These are phyloP conservation scores for Atopsyche davidsoni DNA, from an alignment of 1,140 invertebrate species.

Conservation along the genomic window DNA sequence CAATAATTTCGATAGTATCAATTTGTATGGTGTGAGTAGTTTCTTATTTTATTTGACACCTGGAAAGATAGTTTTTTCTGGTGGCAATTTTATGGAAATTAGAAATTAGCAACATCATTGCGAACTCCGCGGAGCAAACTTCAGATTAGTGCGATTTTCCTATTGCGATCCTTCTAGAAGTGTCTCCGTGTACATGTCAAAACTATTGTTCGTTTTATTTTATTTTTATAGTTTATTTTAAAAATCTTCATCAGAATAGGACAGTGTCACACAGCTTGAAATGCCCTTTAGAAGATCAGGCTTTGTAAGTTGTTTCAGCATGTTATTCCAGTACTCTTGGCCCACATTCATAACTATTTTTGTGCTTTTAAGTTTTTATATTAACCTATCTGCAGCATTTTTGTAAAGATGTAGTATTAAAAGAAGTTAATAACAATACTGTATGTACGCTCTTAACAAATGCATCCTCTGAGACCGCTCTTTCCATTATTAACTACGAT, in stretches of 20 bases:
- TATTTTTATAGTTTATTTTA: slow-evolving; percentile 7
- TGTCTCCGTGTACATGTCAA: slow-evolving; percentile 15
- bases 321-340: slow-evolving; percentile 7
- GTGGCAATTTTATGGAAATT: too few species aligned
- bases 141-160: slow-evolving; percentile 18
- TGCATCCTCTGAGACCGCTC: too few species aligned
- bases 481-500: too few species aligned
- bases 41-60: too few species aligned
- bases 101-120: too few species aligned
- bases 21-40: too few species aligned
- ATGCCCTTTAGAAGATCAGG: slow-evolving; percentile 17
- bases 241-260: not conserved
- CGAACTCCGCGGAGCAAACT: too few species aligned
- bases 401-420: slow-evolving; percentile 1
- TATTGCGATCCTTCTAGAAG: slow-evolving; percentile 17
- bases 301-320: slow-evolving; percentile 18
- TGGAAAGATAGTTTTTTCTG: too few species aligned
- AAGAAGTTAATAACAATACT: not conserved
- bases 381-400: slow-evolving; percentile 12
- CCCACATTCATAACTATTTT: slow-evolving; percentile 20
- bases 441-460: not conserved
- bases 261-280: slow-evolving; percentile 3
- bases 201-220: slow-evolving; percentile 8
- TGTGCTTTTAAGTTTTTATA: slow-evolving; percentile 18
- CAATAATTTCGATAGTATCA: too few species aligned